Evolutionary conservation across 2,113 vertebrate species (phyloP), one percentile per base, ranked within the genome.

Genomic region (Todiramphus chloris): DNA sequence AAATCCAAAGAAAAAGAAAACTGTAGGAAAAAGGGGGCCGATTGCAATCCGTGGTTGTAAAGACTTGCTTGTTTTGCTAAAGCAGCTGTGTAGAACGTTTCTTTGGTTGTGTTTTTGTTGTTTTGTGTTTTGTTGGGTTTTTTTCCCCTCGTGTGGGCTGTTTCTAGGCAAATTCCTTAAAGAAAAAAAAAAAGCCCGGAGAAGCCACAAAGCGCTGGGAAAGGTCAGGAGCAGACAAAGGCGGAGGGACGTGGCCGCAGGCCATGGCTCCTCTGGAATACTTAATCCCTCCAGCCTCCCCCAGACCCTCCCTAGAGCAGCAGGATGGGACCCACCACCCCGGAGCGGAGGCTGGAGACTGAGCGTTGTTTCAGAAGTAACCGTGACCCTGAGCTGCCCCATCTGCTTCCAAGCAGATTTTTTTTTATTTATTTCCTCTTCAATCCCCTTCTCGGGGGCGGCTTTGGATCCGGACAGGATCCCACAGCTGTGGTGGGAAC

Each of bases 161-260:
- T 90, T 94, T 90, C 83, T 73, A 59, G 72, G 83, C 90, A 63
- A 92, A 96, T 95, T 96, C 95, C 86, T 96, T 63, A 13, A 77
- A 13, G 74, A 93, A 23, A 23, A 37, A 19, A 27, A 37, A 37
- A 20, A 25, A 70, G 35, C 59, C 17, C 4, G 2, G 79, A 91
- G 87, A 76, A 94, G 82, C 44, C 82, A 58, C 90, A 90, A 50
- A 93, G 93, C 79, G 2, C 37, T 83, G 94, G 90, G 94, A 95
- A 97, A 96, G 94, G 94, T 96, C 94, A 96, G 91, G 74, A 64
- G 67, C 72, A 92, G 92, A 95, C 93, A 91, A 91, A 97, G 91
- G 93, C 75, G 3, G 76, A 58, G 83, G 89, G 80, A 69, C 28
- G 15, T 0, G 23, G 85, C 58, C 4, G 2, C 39, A 16, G 9